Evolutionary conservation across 2,797 vertebrate genomes (phyloP).

Genomic region (Acanthopagrus latus): DNA sequence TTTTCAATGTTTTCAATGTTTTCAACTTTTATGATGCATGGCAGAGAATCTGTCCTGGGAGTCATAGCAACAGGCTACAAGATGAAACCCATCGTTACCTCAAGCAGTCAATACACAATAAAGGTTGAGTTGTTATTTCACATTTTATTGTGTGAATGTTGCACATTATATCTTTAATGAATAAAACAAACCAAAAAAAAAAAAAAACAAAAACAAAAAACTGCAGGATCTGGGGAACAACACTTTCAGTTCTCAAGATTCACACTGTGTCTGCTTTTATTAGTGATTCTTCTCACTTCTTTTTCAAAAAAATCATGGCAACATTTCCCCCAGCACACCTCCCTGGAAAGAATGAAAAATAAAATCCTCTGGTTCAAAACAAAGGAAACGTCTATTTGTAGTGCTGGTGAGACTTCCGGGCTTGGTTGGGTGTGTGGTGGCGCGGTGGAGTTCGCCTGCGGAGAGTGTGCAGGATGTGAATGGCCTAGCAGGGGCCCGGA

Average conservation of each 20-base stretch:
- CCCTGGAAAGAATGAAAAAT: slow-evolving; percentile 6
- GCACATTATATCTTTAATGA: too few relatives aligned
- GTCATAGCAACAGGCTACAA: too few relatives aligned
- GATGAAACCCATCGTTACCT: too few relatives aligned
- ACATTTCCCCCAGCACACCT: slow-evolving; percentile 24
- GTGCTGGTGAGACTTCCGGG: slow-evolving; percentile 40
- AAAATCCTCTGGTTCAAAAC: slow-evolving; percentile 39
- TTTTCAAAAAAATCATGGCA: slow-evolving; percentile 16
- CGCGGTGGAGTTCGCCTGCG: slow-evolving; percentile 44
- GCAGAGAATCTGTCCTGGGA: too few relatives aligned
- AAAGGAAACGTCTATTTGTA: slow-evolving; percentile 32
- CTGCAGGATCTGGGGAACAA: slow-evolving; percentile 23
- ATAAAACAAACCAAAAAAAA: slow-evolving; percentile 47
- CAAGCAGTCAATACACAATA: too few relatives aligned
- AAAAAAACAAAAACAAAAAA: slow-evolving; percentile 51
- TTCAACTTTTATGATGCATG: too few relatives aligned
- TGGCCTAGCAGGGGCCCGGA: slow-evolving; percentile 57
- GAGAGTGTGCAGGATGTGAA: slow-evolving; percentile 53
- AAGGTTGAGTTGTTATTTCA: too few relatives aligned
- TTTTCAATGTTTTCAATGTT: too few relatives aligned
- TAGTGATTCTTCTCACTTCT: slow-evolving; percentile 13
- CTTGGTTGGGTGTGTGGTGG: slow-evolving; percentile 32
- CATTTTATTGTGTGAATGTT: too few relatives aligned
- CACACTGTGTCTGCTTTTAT: slow-evolving; percentile 8
- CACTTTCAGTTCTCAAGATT: slow-evolving; percentile 39